phyloP scores from a whole-genome alignment of 1,140 invertebrate genomes.

The Propsilocerus akamusi region DNA sequence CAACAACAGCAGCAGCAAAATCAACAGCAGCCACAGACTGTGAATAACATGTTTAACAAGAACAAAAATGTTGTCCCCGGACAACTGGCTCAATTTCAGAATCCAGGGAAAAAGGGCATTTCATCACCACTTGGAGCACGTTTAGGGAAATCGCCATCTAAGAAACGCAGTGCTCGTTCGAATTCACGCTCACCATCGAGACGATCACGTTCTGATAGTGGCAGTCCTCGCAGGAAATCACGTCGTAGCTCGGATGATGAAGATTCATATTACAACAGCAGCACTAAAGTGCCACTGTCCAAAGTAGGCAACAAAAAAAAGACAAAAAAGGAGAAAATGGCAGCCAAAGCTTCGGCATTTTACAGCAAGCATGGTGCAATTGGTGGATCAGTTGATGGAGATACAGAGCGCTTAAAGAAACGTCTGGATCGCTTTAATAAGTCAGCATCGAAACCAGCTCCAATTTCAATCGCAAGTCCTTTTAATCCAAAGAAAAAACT shows the following conservation, averaged over 20 bases:
- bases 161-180: neutral
- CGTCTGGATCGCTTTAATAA: conserved; percentile 69
- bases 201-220: too few species aligned
- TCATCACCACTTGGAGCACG: neutral
- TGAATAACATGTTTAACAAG: conserved; percentile 4
- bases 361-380: conserved; percentile 46
- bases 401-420: conserved; percentile 57
- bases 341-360: too few species aligned
- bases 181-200: neutral
- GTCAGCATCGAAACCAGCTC: conserved; percentile 18
- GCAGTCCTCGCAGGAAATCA: neutral
- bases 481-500: conserved; percentile 7
- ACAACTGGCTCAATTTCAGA: conserved; percentile 30
- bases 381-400: conserved; percentile 39
- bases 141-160: neutral
- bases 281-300: neutral
- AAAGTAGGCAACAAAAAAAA: conserved; percentile 35
- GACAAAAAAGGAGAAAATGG: conserved; percentile 33
- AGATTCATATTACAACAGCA: neutral
- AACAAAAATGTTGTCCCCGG: conserved; percentile 13
- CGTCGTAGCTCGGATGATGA: neutral
- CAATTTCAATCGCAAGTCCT: conserved; percentile 5
- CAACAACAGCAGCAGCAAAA: conserved; percentile 13
- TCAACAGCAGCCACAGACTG: conserved; percentile 8
- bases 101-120: conserved; percentile 6